These are phyloP conservation scores for Steatornis caripensis DNA, from an alignment of 2,113 vertebrate species.

Conservation along the genomic window DNA sequence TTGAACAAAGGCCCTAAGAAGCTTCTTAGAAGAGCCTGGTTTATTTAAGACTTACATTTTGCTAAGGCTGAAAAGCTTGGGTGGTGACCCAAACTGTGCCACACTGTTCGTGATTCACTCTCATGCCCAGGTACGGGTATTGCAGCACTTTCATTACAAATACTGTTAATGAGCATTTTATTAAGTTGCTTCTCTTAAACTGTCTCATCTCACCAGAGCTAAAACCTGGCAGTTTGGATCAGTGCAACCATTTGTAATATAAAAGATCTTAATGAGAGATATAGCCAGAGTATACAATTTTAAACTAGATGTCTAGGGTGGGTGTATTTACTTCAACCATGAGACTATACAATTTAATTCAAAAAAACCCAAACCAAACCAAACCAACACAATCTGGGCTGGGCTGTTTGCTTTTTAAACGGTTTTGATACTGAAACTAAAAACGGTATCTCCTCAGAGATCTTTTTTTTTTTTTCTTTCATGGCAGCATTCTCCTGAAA, in stretches of 20 bases:
- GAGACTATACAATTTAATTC: not conserved
- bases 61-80: not conserved
- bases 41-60: not conserved
- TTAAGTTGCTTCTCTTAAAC: not conserved
- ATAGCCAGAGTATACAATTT: not conserved
- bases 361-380: not conserved
- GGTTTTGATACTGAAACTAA: not conserved
- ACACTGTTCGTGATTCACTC: not conserved
- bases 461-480: not conserved
- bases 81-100: not conserved
- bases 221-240: not conserved
- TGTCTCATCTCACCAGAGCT: not conserved
- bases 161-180: not conserved
- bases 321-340: not conserved
- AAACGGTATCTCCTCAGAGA: not conserved
- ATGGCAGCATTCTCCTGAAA: not conserved
- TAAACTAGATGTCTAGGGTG: not conserved
- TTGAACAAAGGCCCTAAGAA: not conserved
- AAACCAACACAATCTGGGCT: not conserved
- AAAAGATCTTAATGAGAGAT: not conserved
- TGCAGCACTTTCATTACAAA: not conserved
- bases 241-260: not conserved
- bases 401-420: not conserved
- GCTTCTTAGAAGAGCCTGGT: not conserved
- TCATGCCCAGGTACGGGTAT: not conserved